Base-by-base conservation (phyloP, 2,888 invertebrate genomes). In the Xanthia icteritia region DNA sequence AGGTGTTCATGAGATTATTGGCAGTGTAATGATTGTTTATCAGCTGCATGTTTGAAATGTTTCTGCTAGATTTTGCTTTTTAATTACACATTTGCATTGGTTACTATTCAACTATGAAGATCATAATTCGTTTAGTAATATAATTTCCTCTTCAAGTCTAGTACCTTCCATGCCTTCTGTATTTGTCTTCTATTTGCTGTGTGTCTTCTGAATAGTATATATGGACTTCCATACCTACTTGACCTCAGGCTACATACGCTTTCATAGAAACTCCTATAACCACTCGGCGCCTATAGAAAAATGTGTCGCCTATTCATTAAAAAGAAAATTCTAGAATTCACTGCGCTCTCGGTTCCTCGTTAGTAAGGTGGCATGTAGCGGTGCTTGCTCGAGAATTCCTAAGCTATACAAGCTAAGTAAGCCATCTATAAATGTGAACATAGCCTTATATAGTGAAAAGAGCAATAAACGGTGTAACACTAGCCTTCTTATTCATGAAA, bases 401-500 rank as follows among this genome's bases (percentile, higher is more conserved):
- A 64, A 42, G 70, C 67, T 71, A 31, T 27, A 67, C 36, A 27
- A 69, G 56, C 39, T 69, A 75, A 85, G 76, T 85, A 76, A 82
- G 71, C 77, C 82, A 72, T 76, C 82, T 72, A 82, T 85, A 76
- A 76, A 85, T 76, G 82, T 85, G 71, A 6, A 65, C 76, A n/a
- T 20, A 48, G 72, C 72, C 77, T 69, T 83, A 83, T 72, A 72
- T 45, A 72, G 82, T 76, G 77, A 72, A 72, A 82, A 82, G 77
- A 73, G 85, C 42, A 69, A 76, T 85, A 83, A 82, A 73, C 72
- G 45, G 61, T 76, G 85, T 85, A 77, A 82, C 77, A 83, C 82
- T 82, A 69, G 76, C 82, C 82, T 85, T 76, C 77, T 66, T 82
- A 76, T 82, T 82, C 72, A 82, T 85, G 85, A 85, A 82, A 83